Percentiles rank a stretch among this genome's conserved stretches.
Conservation (phyloP, 2,888 invertebrate species). For the Rhamphomyia laevipes region DNA sequence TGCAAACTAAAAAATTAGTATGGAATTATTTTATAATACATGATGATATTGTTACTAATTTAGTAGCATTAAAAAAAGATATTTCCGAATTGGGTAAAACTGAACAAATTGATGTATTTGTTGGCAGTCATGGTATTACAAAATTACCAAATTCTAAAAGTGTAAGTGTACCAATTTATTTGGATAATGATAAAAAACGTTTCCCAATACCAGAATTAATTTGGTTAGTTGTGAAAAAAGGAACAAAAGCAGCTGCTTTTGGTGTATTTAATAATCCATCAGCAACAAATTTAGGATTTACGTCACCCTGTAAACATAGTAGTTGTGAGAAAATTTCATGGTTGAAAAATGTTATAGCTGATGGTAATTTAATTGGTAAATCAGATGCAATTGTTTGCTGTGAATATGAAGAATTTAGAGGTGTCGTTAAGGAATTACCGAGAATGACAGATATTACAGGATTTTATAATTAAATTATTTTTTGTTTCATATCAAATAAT, state of each 20-base stretch:
- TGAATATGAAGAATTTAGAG: background rate
- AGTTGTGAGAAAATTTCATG: slow-evolving; percentile 22
- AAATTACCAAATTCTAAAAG: slow-evolving; percentile 14
- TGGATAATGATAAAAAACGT: slow-evolving; percentile 16
- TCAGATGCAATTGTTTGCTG: background rate
- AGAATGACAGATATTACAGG: background rate
- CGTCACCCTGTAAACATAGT: slow-evolving; percentile 17
- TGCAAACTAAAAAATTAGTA: slow-evolving; percentile 20
- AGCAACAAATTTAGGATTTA: slow-evolving; percentile 11
- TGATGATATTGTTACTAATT: slow-evolving; percentile 16
- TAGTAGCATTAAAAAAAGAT: slow-evolving; percentile 19
- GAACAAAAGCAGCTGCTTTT: slow-evolving; percentile 18
- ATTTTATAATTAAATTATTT: background rate
- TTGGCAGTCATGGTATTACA: slow-evolving; percentile 22
- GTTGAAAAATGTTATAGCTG: slow-evolving; percentile 13
- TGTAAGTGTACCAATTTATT: slow-evolving; percentile 19
- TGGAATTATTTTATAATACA: slow-evolving; percentile 25
- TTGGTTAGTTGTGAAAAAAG: slow-evolving; percentile 22
- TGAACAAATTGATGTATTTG: slow-evolving; percentile 19
- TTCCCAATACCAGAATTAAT: slow-evolving; percentile 24
- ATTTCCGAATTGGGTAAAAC: slow-evolving; percentile 15
- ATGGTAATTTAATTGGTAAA: background rate
- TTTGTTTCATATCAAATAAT: too few species aligned
- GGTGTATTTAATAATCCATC: slow-evolving; percentile 21
- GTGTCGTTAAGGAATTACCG: background rate